Base-by-base conservation (phyloP, 1,140 invertebrate species). In the Elysia chlorotica region DNA sequence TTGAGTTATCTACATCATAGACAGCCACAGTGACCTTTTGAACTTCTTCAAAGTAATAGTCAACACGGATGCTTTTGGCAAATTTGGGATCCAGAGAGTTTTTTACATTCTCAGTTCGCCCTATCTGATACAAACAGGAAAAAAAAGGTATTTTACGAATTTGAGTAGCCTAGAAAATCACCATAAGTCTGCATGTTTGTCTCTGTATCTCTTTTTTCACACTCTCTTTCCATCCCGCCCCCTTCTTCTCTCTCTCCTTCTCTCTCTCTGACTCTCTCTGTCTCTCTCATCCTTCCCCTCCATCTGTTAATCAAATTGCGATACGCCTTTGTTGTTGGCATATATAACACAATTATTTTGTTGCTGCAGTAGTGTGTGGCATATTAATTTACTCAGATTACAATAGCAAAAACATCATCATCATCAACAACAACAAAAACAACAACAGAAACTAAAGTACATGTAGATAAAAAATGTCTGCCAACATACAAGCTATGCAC, bases 41-140 rank as follows among this genome's bases (percentile, higher is more conserved):
- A 59, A 90, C 89, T 79, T 90, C 88, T 78, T 90, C 89, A 80
- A 90, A 89, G 73, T 85, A 87, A 74, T 89, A 90, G 56, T 86
- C 86, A 21, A 89, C 75, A 17, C 77, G 73, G 67, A 91, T 87
- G 79, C 90, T 88, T 17, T 88, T 88, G 21, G 87, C 84, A 88
- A 91, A 92, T 78, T 91, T 88, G 33, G 91, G 91, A 82, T 91
- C 88, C 65, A 91, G 84, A 54, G 82, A 88, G 81, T 92, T 91
- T 65, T 88, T 81, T 48, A 92, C 88, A 57, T 87, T 88, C 84
- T 92, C 91, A 25, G 91, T 92, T 76, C 91, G 81, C 53, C 89
- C 89, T 72, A 89, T 80, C 84, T 87, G 71, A 63, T 37, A 69
- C 2, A 41, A 23, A 21, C 19, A 68, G 56, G 30, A 54, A 30